phyloP scores from a whole-genome alignment of 2,888 invertebrate species.

The Allacma fusca region DNA sequence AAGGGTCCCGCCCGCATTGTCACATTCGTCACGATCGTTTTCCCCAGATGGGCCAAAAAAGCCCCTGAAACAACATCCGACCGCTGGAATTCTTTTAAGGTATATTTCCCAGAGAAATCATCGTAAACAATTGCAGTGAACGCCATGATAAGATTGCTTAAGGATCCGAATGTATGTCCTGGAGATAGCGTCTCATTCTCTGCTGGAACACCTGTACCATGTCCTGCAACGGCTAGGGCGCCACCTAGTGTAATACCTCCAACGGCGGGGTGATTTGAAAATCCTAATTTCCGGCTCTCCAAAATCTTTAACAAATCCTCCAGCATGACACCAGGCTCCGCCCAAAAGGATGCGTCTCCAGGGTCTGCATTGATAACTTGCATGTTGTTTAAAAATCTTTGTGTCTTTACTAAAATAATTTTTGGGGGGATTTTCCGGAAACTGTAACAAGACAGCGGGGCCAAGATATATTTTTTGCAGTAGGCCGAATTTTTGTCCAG shows the following conservation, averaged over 20 bases:
- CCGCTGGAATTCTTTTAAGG: background rate
- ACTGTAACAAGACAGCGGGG: too few relatives aligned
- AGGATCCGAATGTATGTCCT: background rate
- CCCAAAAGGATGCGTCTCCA: background rate
- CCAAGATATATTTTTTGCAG: background rate
- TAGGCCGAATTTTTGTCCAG: background rate
- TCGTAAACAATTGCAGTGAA: background rate
- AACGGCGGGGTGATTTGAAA: background rate
- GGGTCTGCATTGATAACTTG: background rate
- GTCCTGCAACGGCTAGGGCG: background rate
- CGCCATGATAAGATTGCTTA: background rate
- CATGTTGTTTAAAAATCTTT: background rate
- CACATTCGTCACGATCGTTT: background rate
- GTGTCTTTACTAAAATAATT: background rate
- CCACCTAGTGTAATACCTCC: constrained; percentile 4
- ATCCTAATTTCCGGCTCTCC: background rate
- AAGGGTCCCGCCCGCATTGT: constrained; percentile 15
- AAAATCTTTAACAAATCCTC: background rate
- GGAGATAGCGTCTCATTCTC: background rate
- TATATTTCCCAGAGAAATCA: background rate
- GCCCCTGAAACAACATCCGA: background rate
- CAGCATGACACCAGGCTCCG: background rate
- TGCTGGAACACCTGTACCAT: background rate
- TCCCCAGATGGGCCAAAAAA: background rate
- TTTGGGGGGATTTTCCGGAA: background rate